phyloP scores from a whole-genome alignment of 2,888 invertebrate species.

The Trichopoda pennipes region DNA sequence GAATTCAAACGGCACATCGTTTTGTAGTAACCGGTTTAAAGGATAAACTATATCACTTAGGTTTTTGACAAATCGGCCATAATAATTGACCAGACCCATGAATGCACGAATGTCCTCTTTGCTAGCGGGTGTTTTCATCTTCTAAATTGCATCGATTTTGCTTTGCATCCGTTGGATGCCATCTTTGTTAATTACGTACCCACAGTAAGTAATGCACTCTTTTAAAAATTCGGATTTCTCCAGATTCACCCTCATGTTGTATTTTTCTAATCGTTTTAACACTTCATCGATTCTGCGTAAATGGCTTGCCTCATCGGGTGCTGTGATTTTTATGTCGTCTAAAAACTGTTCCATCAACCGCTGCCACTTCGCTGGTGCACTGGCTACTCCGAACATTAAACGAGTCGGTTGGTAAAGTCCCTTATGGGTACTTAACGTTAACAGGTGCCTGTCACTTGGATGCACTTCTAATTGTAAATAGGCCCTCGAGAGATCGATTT shows the following conservation, averaged over 20 bases:
- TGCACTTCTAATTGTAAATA: slow-evolving; percentile 77
- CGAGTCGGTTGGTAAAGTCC: slow-evolving; percentile 74
- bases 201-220: slow-evolving; percentile 71
- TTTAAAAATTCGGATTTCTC: slow-evolving; percentile 73
- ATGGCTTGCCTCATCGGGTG: slow-evolving; percentile 69
- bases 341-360: slow-evolving; percentile 71
- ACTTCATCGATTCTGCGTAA: slow-evolving; percentile 70
- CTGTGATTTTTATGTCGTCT: slow-evolving; percentile 70
- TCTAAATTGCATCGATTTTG: slow-evolving; percentile 69
- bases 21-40: slow-evolving; percentile 26
- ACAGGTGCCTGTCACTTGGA: slow-evolving; percentile 71
- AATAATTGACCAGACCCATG: slow-evolving; percentile 69
- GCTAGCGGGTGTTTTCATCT: not conserved
- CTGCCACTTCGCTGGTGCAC: slow-evolving; percentile 75
- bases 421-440: slow-evolving; percentile 76
- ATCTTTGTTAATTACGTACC: slow-evolving; percentile 72
- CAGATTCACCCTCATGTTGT: too few species aligned
- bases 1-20: slow-evolving; percentile 1
- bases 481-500: slow-evolving; percentile 74
- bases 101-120: slow-evolving; percentile 71
- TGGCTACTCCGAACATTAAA: slow-evolving; percentile 74
- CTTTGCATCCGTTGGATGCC: slow-evolving; percentile 70
- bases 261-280: slow-evolving; percentile 67
- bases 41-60: slow-evolving; percentile 72
- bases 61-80: slow-evolving; percentile 74